A percentile compares a stretch with the other conserved stretches of the same genome.
Conservation (phyloP, 2,113 vertebrate species). For the Prietella phreatophila region DNA sequence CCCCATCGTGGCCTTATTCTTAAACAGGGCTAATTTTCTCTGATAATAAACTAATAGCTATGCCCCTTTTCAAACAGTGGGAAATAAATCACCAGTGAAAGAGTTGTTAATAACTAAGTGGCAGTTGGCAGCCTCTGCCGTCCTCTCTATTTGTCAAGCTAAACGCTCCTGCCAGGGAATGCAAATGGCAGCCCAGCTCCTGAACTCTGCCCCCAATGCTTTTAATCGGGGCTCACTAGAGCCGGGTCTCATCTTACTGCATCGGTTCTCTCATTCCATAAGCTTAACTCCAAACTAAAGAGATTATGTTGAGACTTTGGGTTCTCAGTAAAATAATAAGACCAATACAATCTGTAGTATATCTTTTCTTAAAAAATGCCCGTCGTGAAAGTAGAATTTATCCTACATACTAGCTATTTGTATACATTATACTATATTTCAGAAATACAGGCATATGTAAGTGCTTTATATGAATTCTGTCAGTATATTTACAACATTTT, state of each 20-base stretch:
- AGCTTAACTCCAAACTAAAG: neutral
- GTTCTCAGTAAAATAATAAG: neutral
- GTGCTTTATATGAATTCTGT: neutral
- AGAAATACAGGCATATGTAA: neutral
- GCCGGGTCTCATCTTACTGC: constrained; percentile 41
- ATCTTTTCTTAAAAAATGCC: neutral
- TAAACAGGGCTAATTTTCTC: constrained; percentile 95
- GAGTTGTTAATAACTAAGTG: constrained; percentile 98
- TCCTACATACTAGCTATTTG: neutral
- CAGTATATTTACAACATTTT: neutral
- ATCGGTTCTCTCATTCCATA: neutral
- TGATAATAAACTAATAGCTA: constrained; percentile 92
- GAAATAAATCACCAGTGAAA: constrained; percentile 96
- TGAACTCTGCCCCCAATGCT: constrained; percentile 51
- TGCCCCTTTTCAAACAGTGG: constrained; percentile 84
- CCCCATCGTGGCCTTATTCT: constrained; percentile 86
- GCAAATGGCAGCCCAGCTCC: constrained; percentile 73
- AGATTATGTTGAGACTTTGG: neutral
- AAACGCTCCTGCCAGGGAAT: constrained; percentile 87
- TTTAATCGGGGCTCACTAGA: constrained; percentile 60
- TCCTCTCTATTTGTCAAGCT: constrained; percentile 96
- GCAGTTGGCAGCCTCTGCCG: constrained; percentile 87
- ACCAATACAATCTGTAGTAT: constrained; percentile 5
- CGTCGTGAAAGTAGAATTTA: neutral
- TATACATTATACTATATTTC: neutral